Evolutionary conservation across 2,113 vertebrate genomes (phyloP).

Genomic region (Halichoerus grypus): DNA sequence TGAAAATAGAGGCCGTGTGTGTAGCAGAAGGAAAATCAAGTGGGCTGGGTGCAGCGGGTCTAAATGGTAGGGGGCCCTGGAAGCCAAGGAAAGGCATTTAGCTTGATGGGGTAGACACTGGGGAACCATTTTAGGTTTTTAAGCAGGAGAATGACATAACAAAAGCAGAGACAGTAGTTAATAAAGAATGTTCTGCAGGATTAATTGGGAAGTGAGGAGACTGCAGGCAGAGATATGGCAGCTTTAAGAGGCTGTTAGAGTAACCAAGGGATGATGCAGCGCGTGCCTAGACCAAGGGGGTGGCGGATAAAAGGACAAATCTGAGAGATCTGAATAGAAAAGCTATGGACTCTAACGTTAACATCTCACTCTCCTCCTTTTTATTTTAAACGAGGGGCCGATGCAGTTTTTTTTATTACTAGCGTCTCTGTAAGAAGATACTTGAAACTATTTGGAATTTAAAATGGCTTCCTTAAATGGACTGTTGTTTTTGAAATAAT

Average conservation of each 20-base stretch:
- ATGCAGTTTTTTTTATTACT: conserved; percentile 50
- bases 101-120: conserved; percentile 37
- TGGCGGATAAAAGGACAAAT: not conserved
- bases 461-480: conserved; percentile 51
- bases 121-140: conserved; percentile 59
- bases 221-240: not conserved
- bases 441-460: conserved; percentile 45
- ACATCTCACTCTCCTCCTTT: not conserved
- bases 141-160: conserved; percentile 37
- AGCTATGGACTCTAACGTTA: not conserved
- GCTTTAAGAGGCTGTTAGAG: conserved; percentile 26
- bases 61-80: conserved; percentile 51
- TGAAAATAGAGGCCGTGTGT: conserved; percentile 13
- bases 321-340: not conserved
- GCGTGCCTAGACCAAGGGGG: not conserved
- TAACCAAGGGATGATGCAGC: not conserved
- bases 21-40: conserved; percentile 47
- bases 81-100: conserved; percentile 68
- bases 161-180: conserved; percentile 41
- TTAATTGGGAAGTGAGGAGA: conserved; percentile 52
- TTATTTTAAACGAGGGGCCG: conserved; percentile 2
- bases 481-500: conserved; percentile 65
- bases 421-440: conserved; percentile 41
- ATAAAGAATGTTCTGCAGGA: conserved; percentile 52
- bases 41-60: not conserved